Base-by-base conservation (phyloP, 1,140 invertebrate species). In the Antheraea mylitta region DNA sequence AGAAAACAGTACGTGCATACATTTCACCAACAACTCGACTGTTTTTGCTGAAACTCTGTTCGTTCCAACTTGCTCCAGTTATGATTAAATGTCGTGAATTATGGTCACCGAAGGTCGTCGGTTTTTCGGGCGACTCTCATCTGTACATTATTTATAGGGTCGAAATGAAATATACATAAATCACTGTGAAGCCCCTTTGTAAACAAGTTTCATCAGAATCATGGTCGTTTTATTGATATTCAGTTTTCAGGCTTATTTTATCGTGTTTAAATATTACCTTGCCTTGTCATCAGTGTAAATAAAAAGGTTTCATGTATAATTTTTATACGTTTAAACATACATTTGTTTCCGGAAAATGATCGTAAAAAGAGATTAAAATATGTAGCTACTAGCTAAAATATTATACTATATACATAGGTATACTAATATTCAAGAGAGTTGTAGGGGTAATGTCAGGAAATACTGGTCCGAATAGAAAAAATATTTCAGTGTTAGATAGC, bases 1-100 rank as follows among this genome's bases (percentile, higher is more conserved):
- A 53, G 45, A 16, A 53, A 53, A 13, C 16, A 53, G 45, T n/a
- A 53, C 45, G 45, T 13, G 45, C 7, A 5, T 16, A 16, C 16
- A 53, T 10, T 53, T 53, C 45, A 13, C 11, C 9, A n/a, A 53
- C 45, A 72, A 42, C 42, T 63, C 37, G 18, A 37, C 19, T 63
- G 61, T 63, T 63, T 63, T 63, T 63, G 69, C 16, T 5, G 45
- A 16, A 53, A 53, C 45, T 53, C 45, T 16, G 45, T 53, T 53
- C 45, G 13, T 53, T n/a, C 72, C 67, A 78, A 80, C 62, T 74
- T 73, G 72, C 45, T 64, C 63, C 69, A 65, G 66, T 73, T 73
- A 81, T 86, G 83, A 86, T 86, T 85, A 85, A 85, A 86, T 86
- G 83, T 83, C 69, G 64, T 79, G 80, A 86, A 74, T 89, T 86